phyloP scores from a whole-genome alignment of 2,113 vertebrate species.

The Takifugu bimaculatus region DNA sequence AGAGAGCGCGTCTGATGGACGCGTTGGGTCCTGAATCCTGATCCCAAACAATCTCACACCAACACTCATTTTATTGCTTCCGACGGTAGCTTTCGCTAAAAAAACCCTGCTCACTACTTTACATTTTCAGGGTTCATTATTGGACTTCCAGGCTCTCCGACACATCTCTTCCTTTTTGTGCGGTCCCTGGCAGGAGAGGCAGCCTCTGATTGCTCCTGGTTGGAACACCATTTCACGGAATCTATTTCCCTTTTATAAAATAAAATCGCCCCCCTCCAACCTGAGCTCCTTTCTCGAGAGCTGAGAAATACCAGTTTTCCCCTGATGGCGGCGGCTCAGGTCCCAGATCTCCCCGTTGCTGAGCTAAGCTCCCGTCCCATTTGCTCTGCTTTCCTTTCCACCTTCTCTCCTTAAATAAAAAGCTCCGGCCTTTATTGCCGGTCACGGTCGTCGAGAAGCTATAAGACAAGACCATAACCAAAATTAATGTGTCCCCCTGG shows the following conservation, averaged over 20 bases:
- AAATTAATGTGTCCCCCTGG: constrained; percentile 56
- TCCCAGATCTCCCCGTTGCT: constrained; percentile 30
- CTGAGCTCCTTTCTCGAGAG: constrained; percentile 7
- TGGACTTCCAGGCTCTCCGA: too few species aligned
- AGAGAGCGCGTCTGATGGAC: too few species aligned
- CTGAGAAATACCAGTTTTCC: constrained; percentile 18
- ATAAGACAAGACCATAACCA: constrained; percentile 59
- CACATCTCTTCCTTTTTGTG: too few species aligned
- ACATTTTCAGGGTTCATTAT: too few species aligned
- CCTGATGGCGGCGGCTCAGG: constrained; percentile 23
- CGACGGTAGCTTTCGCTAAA: too few species aligned
- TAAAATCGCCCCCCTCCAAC: constrained; percentile 2
- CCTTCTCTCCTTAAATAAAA: constrained; percentile 54
- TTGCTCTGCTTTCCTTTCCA: constrained; percentile 40
- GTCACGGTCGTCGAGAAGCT: constrained; percentile 47
- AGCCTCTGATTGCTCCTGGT: too few species aligned
- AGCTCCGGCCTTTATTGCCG: constrained; percentile 43
- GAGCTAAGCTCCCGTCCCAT: constrained; percentile 34
- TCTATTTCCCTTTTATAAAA: constrained; percentile 4
- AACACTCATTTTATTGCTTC: too few species aligned
- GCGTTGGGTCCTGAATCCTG: too few species aligned
- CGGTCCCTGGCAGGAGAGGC: too few species aligned
- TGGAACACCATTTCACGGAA: not conserved
- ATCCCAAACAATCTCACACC: too few species aligned
- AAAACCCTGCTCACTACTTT: too few species aligned